phyloP scores from a whole-genome alignment of 2,888 invertebrate species.

The Halictus ligatus region DNA sequence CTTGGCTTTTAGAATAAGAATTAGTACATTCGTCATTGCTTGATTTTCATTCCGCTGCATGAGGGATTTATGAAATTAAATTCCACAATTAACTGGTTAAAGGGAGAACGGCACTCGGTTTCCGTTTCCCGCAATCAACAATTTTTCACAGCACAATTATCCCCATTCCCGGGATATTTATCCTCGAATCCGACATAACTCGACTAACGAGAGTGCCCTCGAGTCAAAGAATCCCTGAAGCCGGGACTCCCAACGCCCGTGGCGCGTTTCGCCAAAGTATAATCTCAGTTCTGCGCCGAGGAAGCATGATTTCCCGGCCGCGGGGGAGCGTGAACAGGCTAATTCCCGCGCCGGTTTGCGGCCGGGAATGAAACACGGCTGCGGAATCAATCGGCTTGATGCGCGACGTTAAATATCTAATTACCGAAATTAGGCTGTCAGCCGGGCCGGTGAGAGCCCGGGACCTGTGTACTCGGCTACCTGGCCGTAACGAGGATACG shows the following conservation, averaged over 20 bases:
- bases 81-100: too few species aligned
- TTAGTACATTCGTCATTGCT: too few species aligned
- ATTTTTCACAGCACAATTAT: background rate
- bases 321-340: background rate
- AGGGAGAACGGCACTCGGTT: too few species aligned
- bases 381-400: constrained; percentile 56
- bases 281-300: background rate
- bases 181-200: background rate
- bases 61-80: too few species aligned
- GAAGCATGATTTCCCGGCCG: constrained; percentile 9
- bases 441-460: constrained; percentile 11
- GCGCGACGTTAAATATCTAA: constrained; percentile 65
- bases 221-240: background rate
- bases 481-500: constrained; percentile 50
- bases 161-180: background rate
- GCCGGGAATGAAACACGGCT: constrained; percentile 3
- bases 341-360: background rate
- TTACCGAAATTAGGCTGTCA: constrained; percentile 57
- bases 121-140: too few species aligned
- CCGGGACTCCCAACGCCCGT: background rate
- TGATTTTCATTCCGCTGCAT: too few species aligned
- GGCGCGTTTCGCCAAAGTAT: background rate
- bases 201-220: background rate
- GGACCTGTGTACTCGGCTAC: constrained; percentile 24
- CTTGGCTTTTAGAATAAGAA: too few species aligned